Evolutionary conservation across 2,888 invertebrate species (phyloP), one percentile per base, ranked within the genome.

Genomic region (Rotaria socialis): DNA sequence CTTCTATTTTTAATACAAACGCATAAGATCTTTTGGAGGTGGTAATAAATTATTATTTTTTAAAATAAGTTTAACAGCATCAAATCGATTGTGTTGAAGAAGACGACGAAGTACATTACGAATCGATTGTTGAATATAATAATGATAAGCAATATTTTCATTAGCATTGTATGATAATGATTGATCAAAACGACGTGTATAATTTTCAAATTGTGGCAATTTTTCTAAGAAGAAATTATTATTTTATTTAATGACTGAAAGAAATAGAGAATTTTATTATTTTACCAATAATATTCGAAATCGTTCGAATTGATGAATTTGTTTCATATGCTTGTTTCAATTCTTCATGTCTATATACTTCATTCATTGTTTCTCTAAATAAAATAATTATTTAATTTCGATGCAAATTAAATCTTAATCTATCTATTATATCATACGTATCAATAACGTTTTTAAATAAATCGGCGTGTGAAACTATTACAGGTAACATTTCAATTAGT

Each of bases 91-190:
- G 22, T 80, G 24, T 24, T 80, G 47, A n/a, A 43, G 5, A 80
- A 80, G 24, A 41, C 47, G 43, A 47, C 80, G 43, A n/a, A 80
- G 47, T n/a, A 80, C 24, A 47, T 80, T 80, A n/a, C 80, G 80
- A 8, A 80, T 47, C 1, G 80, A 80, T 80, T 80, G 80, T 80
- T 80, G 80, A 43, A 80, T 47, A 80, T 80, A 80, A 80, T 80
- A 80, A 47, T 80, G 80, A 80, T 47, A 80, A 43, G 80, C 80
- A 24, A 47, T n/a, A 47, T 80, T 7, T 80, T 80, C 80, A 47
- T 24, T 80, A 22, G 24, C 11, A 47, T 80, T 43, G 14, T n/a
- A 24, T n/a, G 80, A 80, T n/a, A 47, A n/a, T 24, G 47, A 10
- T 47, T 47, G n/a, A 47, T n/a, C 47, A 80, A 80, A 47, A n/a